phyloP scores from a whole-genome alignment of 2,888 invertebrate genomes.

The Conomelus anceps region DNA sequence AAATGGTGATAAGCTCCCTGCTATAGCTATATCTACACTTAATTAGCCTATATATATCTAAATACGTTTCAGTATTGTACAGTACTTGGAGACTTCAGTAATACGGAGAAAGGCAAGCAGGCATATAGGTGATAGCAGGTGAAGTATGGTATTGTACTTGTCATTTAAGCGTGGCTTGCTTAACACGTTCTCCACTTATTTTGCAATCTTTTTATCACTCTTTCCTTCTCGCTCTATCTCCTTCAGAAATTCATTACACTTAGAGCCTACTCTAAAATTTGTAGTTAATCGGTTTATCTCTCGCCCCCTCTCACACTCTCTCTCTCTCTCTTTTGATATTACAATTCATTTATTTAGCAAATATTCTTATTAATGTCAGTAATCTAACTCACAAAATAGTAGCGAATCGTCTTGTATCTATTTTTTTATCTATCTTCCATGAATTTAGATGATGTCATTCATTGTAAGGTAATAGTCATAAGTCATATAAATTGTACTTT shows the following conservation, averaged over 20 bases:
- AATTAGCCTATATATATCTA: not conserved
- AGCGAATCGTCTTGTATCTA: too few species aligned
- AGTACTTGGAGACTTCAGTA: not conserved
- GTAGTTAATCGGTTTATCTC: too few species aligned
- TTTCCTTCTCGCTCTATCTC: not conserved
- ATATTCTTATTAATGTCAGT: too few species aligned
- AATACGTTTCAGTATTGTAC: not conserved
- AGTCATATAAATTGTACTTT: too few species aligned
- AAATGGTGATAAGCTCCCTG: too few species aligned
- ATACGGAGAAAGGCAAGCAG: not conserved
- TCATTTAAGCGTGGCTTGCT: not conserved
- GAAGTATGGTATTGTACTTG: not conserved
- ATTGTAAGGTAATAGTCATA: too few species aligned
- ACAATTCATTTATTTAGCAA: too few species aligned
- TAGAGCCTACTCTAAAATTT: not conserved
- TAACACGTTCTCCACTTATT: not conserved
- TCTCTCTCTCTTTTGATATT: not conserved
- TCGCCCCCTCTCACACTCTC: not conserved
- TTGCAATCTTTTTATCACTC: not conserved
- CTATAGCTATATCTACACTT: too few species aligned
- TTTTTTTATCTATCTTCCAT: too few species aligned
- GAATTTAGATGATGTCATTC: too few species aligned
- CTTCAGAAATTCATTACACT: not conserved
- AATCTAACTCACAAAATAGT: too few species aligned
- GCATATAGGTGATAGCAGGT: not conserved